phyloP scores from a whole-genome alignment of 2,797 vertebrate species.

The Rhinella marina region DNA sequence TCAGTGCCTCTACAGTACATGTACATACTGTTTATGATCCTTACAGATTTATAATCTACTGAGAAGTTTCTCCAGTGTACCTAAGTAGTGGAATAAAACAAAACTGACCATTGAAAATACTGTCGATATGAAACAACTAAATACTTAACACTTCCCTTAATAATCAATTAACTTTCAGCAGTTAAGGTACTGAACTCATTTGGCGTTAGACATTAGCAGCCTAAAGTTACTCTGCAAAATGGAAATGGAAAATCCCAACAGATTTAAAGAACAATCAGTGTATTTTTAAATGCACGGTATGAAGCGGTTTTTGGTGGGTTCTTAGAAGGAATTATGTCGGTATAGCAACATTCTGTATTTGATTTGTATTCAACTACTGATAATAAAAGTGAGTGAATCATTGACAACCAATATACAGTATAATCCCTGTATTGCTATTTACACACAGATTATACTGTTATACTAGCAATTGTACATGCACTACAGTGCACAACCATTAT shows the following conservation, averaged over 20 bases:
- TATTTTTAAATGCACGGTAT: background rate
- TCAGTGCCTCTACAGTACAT: background rate
- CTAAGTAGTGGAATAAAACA: background rate
- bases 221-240: background rate
- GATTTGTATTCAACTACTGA: background rate
- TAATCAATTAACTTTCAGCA: background rate
- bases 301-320: background rate
- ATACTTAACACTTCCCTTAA: background rate
- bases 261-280: background rate
- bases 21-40: background rate
- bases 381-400: background rate
- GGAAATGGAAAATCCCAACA: background rate
- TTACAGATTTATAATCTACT: background rate
- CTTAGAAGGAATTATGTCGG: background rate
- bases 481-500: no score
- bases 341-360: background rate
- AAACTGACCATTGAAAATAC: background rate
- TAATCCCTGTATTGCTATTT: background rate
- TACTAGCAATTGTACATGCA: no score
- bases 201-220: conserved; percentile 17
- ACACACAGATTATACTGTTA: no score
- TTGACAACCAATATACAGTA: background rate
- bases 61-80: background rate
- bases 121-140: background rate
- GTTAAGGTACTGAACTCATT: background rate